These are phyloP conservation scores for Tetanocera ferruginea DNA, from an alignment of 2,888 invertebrate genomes.

Conservation along the genomic window DNA sequence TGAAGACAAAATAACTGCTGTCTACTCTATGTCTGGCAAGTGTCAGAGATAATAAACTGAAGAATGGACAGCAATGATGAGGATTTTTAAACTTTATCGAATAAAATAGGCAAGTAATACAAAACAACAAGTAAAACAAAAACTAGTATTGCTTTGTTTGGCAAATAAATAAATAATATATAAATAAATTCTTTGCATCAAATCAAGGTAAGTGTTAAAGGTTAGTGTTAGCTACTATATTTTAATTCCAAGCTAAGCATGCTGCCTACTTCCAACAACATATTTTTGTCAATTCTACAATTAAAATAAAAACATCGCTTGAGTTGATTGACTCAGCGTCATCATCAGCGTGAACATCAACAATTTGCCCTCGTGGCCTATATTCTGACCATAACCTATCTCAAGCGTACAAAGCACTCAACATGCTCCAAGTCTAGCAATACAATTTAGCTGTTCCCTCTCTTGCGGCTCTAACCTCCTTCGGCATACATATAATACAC, in stretches of 20 bases:
- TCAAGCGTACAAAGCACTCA: constrained; percentile 45
- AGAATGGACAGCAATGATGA: background rate
- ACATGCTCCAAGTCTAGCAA: background rate
- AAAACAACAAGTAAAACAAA: too few species aligned
- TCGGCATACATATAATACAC: background rate
- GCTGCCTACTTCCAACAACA: too few species aligned
- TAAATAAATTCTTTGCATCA: too few species aligned
- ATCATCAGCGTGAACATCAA: background rate
- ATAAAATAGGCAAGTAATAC: too few species aligned
- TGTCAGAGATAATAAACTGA: background rate
- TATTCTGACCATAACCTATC: constrained; percentile 57
- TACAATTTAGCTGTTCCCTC: too few species aligned
- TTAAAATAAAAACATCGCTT: background rate
- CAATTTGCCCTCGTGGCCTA: constrained; percentile 3
- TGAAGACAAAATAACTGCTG: background rate
- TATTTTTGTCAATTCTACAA: background rate
- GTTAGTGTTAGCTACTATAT: too few species aligned
- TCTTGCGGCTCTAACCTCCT: too few species aligned
- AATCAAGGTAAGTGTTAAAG: too few species aligned
- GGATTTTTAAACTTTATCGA: background rate
- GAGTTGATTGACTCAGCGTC: too few species aligned
- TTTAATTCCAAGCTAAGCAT: background rate
- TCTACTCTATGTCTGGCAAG: constrained; percentile 38
- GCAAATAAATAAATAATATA: too few species aligned
- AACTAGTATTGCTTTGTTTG: too few species aligned